A percentile compares a stretch with the other conserved stretches of the same genome.
Conservation (phyloP, 2,888 invertebrate genomes). For the Heteropelma amictum region DNA sequence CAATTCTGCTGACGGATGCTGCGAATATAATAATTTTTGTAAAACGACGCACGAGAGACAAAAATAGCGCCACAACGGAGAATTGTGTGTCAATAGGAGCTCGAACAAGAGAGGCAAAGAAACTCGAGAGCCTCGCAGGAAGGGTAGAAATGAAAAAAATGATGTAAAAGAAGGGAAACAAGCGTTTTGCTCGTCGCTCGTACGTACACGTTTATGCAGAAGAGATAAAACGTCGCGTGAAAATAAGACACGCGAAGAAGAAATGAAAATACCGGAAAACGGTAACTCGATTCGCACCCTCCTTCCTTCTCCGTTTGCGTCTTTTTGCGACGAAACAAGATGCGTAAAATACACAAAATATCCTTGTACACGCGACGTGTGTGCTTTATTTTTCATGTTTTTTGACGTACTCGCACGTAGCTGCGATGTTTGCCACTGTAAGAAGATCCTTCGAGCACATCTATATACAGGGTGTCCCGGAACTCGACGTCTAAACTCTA, state of each 20-base stretch:
- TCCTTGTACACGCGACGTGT: background rate
- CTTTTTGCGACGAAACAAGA: constrained; percentile 26
- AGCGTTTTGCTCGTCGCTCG: background rate
- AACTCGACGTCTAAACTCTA: too few relatives aligned
- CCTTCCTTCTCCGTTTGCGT: constrained; percentile 34
- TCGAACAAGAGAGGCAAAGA: constrained; percentile 21
- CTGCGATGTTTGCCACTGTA: constrained; percentile 10
- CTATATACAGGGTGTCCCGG: too few relatives aligned
- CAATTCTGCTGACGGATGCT: too few relatives aligned
- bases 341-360: constrained; percentile 41
- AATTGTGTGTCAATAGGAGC: constrained; percentile 10
- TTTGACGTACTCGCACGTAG: constrained; percentile 16
- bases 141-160: background rate
- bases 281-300: constrained; percentile 49
- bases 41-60: background rate
- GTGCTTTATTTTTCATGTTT: background rate
- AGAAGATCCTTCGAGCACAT: constrained; percentile 5
- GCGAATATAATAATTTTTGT: too few relatives aligned
- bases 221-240: constrained; percentile 13
- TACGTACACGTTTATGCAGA: background rate
- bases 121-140: constrained; percentile 11
- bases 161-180: background rate
- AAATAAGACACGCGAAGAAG: background rate
- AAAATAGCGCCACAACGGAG: background rate
- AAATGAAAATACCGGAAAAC: constrained; percentile 20